phyloP scores from a whole-genome alignment of 2,888 invertebrate genomes.

The Hydrotaea cyrtoneurina region DNA sequence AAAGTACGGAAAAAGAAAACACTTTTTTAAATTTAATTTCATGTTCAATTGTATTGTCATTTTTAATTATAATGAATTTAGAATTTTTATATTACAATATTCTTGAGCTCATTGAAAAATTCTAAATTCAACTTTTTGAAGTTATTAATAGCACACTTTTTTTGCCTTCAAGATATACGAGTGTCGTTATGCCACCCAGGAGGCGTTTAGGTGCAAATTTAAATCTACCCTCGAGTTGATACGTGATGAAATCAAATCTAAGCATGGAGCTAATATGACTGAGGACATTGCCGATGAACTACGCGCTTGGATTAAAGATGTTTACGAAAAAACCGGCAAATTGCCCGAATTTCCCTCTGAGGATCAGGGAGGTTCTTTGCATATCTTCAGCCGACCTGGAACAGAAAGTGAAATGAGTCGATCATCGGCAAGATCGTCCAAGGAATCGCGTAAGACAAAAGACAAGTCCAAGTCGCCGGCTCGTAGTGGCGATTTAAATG shows the following conservation, averaged over 20 bases:
- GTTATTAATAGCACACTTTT: no score
- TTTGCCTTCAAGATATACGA: conserved; percentile 73
- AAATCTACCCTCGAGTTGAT: conserved; percentile 85
- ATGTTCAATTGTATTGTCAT: no score
- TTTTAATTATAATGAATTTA: no score
- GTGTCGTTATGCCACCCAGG: conserved; percentile 85
- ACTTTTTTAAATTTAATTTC: no score
- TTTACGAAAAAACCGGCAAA: conserved; percentile 90
- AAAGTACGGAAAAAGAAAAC: conserved; percentile 71
- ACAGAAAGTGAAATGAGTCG: conserved; percentile 91
- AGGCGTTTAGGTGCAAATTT: conserved; percentile 86
- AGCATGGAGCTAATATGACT: conserved; percentile 88
- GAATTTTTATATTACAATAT: background rate
- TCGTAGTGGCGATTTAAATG: conserved; percentile 81
- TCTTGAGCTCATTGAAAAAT: no score
- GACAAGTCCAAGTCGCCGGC: conserved; percentile 85
- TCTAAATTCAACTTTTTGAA: no score
- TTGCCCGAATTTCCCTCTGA: conserved; percentile 96
- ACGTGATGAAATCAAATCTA: conserved; percentile 85
- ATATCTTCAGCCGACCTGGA: conserved; percentile 91
- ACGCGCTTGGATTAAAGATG: conserved; percentile 92
- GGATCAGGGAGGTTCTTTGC: conserved; percentile 93
- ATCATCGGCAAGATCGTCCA: conserved; percentile 88
- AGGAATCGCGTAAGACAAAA: conserved; percentile 90
- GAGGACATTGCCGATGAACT: conserved; percentile 94